Conservation (phyloP, 2,113 vertebrate genomes). For the Brienomyrus longianalis region DNA sequence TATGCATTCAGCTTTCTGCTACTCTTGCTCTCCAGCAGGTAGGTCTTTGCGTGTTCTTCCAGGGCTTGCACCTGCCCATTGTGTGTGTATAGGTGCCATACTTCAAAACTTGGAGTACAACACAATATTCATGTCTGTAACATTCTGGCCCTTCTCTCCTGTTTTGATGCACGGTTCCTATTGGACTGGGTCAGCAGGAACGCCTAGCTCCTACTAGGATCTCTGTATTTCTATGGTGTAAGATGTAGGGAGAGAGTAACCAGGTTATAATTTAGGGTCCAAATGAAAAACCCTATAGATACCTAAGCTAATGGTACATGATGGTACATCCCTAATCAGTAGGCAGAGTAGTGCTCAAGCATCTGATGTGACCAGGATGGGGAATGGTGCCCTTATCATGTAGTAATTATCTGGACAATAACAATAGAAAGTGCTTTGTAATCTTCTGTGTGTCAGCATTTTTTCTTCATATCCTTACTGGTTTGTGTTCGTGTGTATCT, state of each 20-base stretch:
- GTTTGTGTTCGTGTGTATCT: neutral
- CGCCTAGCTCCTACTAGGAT: neutral
- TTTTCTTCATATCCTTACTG: neutral
- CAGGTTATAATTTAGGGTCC: neutral
- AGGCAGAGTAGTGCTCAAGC: neutral
- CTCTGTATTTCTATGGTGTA: neutral
- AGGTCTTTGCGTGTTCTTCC: neutral
- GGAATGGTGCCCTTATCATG: neutral
- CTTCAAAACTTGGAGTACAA: neutral
- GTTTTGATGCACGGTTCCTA: neutral
- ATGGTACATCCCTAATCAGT: neutral
- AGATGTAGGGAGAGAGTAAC: neutral
- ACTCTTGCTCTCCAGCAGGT: neutral
- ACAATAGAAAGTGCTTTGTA: neutral
- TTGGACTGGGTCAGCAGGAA: neutral
- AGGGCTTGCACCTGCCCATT: neutral
- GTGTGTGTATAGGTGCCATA: neutral
- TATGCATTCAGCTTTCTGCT: neutral
- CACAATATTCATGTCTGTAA: neutral
- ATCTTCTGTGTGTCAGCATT: neutral
- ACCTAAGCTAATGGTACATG: too few species aligned
- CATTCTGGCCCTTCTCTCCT: neutral
- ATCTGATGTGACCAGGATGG: neutral
- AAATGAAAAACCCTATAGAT: neutral
- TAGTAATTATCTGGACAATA: neutral